Percentiles rank a stretch among this genome's conserved stretches.
Conservation (phyloP, 2,797 vertebrate species). For the Antrozous pallidus region DNA sequence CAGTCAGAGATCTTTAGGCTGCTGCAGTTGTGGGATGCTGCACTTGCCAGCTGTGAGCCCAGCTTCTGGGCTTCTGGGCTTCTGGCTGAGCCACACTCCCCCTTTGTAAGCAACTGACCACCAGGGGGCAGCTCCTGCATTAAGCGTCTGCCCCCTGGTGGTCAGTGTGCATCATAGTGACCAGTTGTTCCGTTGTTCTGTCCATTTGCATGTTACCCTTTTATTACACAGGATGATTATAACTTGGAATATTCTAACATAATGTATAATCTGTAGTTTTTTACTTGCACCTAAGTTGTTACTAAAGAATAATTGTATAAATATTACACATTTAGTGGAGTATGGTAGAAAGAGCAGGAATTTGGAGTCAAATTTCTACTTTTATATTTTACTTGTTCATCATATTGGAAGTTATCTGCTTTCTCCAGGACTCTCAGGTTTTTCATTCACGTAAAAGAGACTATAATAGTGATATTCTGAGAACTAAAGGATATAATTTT, state of each 20-base stretch:
- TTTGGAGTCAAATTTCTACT: background rate
- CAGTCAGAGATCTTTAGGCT: no score
- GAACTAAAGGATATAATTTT: background rate
- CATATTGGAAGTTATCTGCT: background rate
- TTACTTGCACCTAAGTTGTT: background rate
- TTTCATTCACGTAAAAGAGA: background rate
- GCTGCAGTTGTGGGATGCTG: no score
- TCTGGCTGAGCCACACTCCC: no score
- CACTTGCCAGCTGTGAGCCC: no score
- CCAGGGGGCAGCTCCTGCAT: no score
- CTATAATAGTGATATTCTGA: background rate
- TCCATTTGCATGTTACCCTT: no score
- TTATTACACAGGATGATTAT: background rate
- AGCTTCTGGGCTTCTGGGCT: no score
- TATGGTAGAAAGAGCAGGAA: background rate
- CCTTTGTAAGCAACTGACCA: no score
- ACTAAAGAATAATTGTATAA: background rate
- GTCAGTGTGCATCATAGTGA: no score
- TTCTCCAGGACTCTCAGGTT: background rate
- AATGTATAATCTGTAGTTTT: background rate
- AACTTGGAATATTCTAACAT: background rate
- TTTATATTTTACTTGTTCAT: background rate
- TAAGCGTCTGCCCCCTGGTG: no score
- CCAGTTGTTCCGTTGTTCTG: fast-evolving
- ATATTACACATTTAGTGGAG: background rate